Evolutionary conservation across 2,113 vertebrate genomes (phyloP), one percentile per base, ranked within the genome.

Genomic region (Tapirus terrestris): DNA sequence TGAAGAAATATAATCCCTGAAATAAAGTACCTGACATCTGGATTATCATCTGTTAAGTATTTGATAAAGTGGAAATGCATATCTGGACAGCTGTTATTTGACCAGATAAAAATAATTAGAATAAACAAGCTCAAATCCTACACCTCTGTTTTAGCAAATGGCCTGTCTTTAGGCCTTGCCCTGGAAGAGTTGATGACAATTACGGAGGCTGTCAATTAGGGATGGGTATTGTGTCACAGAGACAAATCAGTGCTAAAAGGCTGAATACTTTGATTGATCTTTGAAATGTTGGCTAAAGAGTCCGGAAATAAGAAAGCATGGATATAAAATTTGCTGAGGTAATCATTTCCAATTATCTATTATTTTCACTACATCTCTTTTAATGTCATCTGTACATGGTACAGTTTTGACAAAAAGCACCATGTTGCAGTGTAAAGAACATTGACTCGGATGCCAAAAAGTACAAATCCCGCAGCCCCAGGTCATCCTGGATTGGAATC

Each of bases 71-170:
- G 67, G 82, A 86, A 97, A 56, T 70, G 82, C 36, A 45, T 61
- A 91, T 58, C 90, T 96, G 80, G 81, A 75, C 27, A 80, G n/a
- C 61, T 97, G 39, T 95, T 79, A 51, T 97, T 95, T 98, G 73
- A 65, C 43, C n/a, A 92, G 84, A 21, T 96, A 93, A 92, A 97
- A 92, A 9, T 43, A 92, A 95, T 36, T 48, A 87, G 75, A n/a
- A 75, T 86, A 94, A 96, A 31, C 36, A 85, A 91, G 36, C 79
- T 67, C 67, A 94, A 56, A 25, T 87, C 51, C 58, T 60, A 75
- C 8, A 23, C 13, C 72, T 70, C 18, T 89, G 33, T 82, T 97
- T 2, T 81, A 94, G 96, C 84, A 97, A 98, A 97, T 89, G 65
- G 97, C 61, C 65, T 83, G 17, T 96, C 86, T 72, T 8, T 0